These are phyloP conservation scores for Triplophysa siluroides DNA, from an alignment of 2,113 vertebrate genomes.

Conservation along the genomic window DNA sequence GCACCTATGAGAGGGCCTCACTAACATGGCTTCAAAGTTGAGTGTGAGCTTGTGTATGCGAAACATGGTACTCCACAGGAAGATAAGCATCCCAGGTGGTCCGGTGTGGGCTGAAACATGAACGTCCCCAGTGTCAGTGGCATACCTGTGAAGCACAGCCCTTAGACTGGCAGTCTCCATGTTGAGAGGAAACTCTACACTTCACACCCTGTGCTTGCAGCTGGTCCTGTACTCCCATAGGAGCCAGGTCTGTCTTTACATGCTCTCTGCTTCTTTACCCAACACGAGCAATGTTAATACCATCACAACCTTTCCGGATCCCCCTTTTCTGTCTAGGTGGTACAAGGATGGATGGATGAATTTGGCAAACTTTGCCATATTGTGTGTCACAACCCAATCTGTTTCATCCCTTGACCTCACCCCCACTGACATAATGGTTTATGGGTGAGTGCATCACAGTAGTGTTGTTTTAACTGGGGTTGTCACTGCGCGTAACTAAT, in stretches of 20 bases:
- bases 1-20: neutral
- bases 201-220: slow-evolving; percentile 65
- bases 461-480: neutral
- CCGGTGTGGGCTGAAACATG: slow-evolving; percentile 52
- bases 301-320: slow-evolving; percentile 59
- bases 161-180: slow-evolving; percentile 39
- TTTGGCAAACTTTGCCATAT: slow-evolving; percentile 1
- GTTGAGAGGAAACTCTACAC: slow-evolving; percentile 69
- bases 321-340: slow-evolving; percentile 22
- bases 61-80: slow-evolving; percentile 32
- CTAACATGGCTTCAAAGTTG: neutral
- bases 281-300: slow-evolving; percentile 66
- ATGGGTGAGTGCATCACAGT: neutral
- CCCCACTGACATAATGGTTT: neutral
- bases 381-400: slow-evolving; percentile 23
- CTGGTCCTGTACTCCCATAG: slow-evolving; percentile 65
- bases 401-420: neutral
- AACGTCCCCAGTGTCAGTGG: slow-evolving; percentile 28
- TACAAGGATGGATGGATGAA: slow-evolving; percentile 25
- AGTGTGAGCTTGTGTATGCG: neutral
- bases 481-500: neutral
- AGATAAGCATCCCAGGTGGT: slow-evolving; percentile 70
- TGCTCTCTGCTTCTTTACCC: slow-evolving; percentile 59
- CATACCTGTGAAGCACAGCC: slow-evolving; percentile 57
- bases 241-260: slow-evolving; percentile 65